Evolutionary conservation across 2,797 vertebrate genomes (phyloP).

Genomic region (Catamblyrhynchus diadema): DNA sequence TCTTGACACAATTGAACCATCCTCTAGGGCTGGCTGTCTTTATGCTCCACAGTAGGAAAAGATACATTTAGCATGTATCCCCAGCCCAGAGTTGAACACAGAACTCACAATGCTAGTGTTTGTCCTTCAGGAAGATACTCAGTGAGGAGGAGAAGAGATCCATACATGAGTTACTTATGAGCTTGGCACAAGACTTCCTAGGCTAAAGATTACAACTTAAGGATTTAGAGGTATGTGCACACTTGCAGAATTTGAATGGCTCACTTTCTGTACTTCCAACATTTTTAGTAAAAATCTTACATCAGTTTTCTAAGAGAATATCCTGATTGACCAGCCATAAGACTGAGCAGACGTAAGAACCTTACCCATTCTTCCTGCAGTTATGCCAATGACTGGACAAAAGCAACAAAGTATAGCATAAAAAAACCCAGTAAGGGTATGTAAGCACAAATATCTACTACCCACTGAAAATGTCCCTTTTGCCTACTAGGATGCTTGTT

Average conservation of each 20-base stretch:
- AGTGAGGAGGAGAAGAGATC: neutral
- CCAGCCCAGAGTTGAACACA: neutral
- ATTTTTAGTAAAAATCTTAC: neutral
- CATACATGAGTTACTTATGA: neutral
- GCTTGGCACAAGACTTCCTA: neutral
- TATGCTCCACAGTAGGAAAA: neutral
- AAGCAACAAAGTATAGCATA: neutral
- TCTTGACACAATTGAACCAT: neutral
- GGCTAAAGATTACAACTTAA: neutral
- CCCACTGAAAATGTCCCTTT: neutral
- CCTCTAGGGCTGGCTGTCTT: neutral
- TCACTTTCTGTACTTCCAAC: neutral
- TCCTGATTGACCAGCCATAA: neutral
- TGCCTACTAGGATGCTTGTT: neutral
- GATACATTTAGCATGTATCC: neutral
- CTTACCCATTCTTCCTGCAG: neutral
- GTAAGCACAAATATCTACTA: neutral
- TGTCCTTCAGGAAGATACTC: neutral
- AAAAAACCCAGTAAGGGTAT: neutral
- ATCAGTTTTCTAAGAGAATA: neutral
- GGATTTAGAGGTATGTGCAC: neutral
- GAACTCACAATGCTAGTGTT: neutral
- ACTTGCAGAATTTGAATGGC: neutral
- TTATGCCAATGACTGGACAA: neutral
- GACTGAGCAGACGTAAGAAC: neutral